These are phyloP conservation scores for Drosophila nigricruria DNA, from an alignment of 2,888 invertebrate species.

Conservation along the genomic window DNA sequence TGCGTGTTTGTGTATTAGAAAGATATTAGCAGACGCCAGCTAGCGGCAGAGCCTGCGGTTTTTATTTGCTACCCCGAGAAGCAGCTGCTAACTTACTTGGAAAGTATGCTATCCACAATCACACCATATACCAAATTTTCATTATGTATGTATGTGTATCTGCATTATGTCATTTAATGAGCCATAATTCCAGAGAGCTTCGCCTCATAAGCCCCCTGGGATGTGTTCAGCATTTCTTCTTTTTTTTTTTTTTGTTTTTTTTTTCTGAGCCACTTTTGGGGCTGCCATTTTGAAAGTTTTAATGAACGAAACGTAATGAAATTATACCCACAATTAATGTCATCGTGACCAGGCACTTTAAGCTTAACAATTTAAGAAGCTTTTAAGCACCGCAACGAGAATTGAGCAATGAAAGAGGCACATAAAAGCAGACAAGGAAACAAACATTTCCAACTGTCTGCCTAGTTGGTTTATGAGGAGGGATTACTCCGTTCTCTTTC, in stretches of 20 bases:
- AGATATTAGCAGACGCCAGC: constrained; percentile 64
- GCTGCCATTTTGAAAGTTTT: constrained; percentile 67
- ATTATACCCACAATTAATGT: constrained; percentile 72
- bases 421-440: background rate
- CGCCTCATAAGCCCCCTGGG: constrained; percentile 43
- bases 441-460: background rate
- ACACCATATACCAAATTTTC: constrained; percentile 19
- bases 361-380: constrained; percentile 20
- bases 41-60: constrained; percentile 55
- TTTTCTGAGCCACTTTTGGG: constrained; percentile 27
- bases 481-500: background rate
- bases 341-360: constrained; percentile 40
- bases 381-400: constrained; percentile 8
- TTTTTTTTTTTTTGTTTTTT: constrained; percentile 32
- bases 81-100: constrained; percentile 47
- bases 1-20: constrained; percentile 73
- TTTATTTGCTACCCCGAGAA: constrained; percentile 24
- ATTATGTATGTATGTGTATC: constrained; percentile 16
- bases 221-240: constrained; percentile 35
- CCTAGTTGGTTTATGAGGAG: background rate
- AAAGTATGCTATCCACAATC: constrained; percentile 43
- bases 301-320: constrained; percentile 73
- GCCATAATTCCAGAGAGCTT: constrained; percentile 71
- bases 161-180: constrained; percentile 76
- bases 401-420: background rate